Evolutionary conservation across 2,113 vertebrate species (phyloP).

Genomic region (Boleophthalmus pectinirostris): DNA sequence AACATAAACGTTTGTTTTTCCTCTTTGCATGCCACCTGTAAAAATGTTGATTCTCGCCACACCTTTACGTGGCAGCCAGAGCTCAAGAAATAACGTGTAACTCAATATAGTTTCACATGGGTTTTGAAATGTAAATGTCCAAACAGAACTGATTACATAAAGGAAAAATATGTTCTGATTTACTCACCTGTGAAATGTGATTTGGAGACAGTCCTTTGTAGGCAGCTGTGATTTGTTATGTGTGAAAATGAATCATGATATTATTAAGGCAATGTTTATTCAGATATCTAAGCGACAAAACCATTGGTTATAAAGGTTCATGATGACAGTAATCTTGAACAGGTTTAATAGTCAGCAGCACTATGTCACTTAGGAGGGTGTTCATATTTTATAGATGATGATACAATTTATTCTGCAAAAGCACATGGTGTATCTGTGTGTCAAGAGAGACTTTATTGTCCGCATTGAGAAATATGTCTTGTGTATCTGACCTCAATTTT

Average conservation of each 20-base stretch:
- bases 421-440: not conserved
- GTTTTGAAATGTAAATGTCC: constrained; percentile 9
- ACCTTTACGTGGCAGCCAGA: not conserved
- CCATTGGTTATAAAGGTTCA: not conserved
- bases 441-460: no score
- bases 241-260: not conserved
- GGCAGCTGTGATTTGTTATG: constrained; percentile 7
- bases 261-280: not conserved
- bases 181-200: constrained; percentile 7
- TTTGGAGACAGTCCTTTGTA: not conserved
- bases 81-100: not conserved
- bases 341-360: not conserved
- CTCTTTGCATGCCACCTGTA: constrained; percentile 16
- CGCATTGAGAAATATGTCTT: no score
- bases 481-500: no score
- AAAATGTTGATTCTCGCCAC: constrained; percentile 22
- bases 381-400: not conserved
- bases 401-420: not conserved
- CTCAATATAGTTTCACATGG: constrained; percentile 5
- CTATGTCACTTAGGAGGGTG: not conserved
- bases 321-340: not conserved
- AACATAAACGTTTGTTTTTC: constrained; percentile 46
- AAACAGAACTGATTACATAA: not conserved
- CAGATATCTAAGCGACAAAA: not conserved
- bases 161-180: constrained; percentile 2